Conservation (phyloP, 2,113 vertebrate genomes). For the Saguinus imperator region DNA sequence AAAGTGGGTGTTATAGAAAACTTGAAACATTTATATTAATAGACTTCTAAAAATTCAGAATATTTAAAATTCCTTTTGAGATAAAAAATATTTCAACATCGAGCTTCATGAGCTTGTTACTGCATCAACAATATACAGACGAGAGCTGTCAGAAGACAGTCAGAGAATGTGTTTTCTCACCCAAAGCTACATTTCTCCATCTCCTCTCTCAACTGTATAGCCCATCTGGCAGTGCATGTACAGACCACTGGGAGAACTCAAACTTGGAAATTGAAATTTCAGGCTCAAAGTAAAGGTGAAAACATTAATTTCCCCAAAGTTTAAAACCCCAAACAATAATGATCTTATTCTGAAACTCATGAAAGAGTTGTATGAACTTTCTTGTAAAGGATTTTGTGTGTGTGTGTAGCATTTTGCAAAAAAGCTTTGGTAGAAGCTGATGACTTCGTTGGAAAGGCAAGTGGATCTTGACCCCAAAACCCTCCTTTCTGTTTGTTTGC, state of each 20-base stretch:
- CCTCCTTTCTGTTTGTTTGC: not conserved
- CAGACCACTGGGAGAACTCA: not conserved
- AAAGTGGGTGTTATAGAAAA: not conserved
- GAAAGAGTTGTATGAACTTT: not conserved
- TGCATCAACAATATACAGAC: not conserved
- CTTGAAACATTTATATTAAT: constrained; percentile 21
- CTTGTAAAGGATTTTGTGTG: not conserved
- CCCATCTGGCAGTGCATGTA: not conserved
- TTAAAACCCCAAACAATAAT: not conserved
- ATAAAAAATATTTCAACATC: constrained; percentile 2
- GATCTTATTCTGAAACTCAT: not conserved
- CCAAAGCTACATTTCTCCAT: not conserved
- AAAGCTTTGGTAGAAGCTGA: not conserved
- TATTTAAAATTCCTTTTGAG: constrained; percentile 18
- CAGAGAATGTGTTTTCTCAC: not conserved
- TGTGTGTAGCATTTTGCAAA: constrained; percentile 20
- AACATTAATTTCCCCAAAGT: constrained; percentile 25
- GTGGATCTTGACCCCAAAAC: not conserved
- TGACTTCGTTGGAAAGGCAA: not conserved
- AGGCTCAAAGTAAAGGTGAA: constrained; percentile 39
- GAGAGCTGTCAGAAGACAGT: not conserved
- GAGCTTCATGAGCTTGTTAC: not conserved
- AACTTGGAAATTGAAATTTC: constrained; percentile 54
- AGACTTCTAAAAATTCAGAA: constrained; percentile 3
- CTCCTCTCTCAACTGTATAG: not conserved